These are phyloP conservation scores for Oostethus manadensis DNA, from an alignment of 2,113 vertebrate genomes.

Conservation along the genomic window DNA sequence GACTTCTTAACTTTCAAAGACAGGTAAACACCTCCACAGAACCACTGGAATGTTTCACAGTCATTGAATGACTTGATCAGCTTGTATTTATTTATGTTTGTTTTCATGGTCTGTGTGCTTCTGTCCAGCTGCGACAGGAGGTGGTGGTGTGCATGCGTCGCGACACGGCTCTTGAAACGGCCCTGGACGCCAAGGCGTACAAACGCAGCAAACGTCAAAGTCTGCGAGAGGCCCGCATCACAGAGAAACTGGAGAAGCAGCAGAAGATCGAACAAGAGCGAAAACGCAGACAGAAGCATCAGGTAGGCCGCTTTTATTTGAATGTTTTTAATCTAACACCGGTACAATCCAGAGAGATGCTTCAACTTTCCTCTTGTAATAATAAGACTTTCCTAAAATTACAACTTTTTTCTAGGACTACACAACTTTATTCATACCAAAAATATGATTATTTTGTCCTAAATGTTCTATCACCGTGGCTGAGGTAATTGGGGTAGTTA, in stretches of 20 bases:
- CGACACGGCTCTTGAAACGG: conserved; percentile 89
- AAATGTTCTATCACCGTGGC: too few relatives aligned
- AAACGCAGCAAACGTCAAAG: conserved; percentile 95
- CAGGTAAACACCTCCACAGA: conserved; percentile 68
- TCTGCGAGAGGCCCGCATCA: conserved; percentile 87
- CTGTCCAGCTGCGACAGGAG: conserved; percentile 83
- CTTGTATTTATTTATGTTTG: neutral
- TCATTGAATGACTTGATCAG: neutral
- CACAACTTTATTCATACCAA: too few relatives aligned
- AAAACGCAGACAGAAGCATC: conserved; percentile 73
- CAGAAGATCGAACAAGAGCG: conserved; percentile 86
- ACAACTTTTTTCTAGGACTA: too few relatives aligned
- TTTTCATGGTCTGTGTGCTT: neutral
- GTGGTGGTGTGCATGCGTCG: conserved; percentile 95
- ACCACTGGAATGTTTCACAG: neutral
- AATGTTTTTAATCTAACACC: too few relatives aligned
- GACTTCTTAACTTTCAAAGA: conserved; percentile 95
- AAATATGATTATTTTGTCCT: too few relatives aligned
- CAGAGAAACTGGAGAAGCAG: conserved; percentile 95
- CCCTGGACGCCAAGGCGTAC: conserved; percentile 91
- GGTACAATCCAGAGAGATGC: too few relatives aligned
- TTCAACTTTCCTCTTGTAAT: too few relatives aligned
- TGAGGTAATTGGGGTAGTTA: too few relatives aligned
- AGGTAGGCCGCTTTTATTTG: conserved; percentile 54
- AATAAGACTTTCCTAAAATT: too few relatives aligned